phyloP scores from a whole-genome alignment of 2,797 vertebrate genomes.

The Cyprinella venusta region DNA sequence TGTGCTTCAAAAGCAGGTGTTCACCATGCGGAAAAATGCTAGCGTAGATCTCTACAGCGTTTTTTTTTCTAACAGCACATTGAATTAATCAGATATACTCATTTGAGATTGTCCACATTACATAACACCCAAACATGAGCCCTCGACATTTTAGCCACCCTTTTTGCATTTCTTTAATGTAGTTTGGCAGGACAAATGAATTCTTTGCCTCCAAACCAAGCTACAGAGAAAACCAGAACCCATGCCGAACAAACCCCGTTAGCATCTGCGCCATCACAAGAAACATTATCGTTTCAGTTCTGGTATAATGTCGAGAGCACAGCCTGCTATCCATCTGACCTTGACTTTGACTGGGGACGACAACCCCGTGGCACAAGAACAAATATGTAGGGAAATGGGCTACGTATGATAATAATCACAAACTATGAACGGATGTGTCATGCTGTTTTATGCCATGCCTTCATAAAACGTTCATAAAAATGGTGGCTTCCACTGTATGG shows the following conservation, averaged over 20 bases:
- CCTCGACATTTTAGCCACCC: conserved; percentile 4
- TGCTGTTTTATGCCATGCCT: background rate
- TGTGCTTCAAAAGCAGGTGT: conserved; percentile 39
- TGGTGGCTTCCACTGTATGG: conserved; percentile 6
- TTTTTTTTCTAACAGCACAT: background rate
- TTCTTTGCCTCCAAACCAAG: conserved; percentile 18
- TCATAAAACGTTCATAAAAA: conserved; percentile 1
- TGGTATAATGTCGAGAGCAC: conserved; percentile 1
- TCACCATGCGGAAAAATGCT: background rate
- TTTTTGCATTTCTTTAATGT: conserved; percentile 17
- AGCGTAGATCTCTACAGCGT: background rate
- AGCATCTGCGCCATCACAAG: conserved; percentile 23
- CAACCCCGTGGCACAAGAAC: conserved; percentile 18
- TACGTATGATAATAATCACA: conserved; percentile 7
- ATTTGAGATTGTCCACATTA: conserved; percentile 10
- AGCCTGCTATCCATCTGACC: conserved; percentile 37
- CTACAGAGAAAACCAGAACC: conserved; percentile 15
- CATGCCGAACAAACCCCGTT: conserved; percentile 27
- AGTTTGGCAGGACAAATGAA: conserved; percentile 2
- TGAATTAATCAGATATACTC: conserved; percentile 1
- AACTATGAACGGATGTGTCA: conserved; percentile 26
- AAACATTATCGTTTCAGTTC: conserved; percentile 35
- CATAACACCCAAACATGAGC: conserved; percentile 14
- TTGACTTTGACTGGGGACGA: conserved; percentile 36
- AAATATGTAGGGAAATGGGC: conserved; percentile 5